phyloP scores from a whole-genome alignment of 2,797 vertebrate species.

The Lepus oiostolus region DNA sequence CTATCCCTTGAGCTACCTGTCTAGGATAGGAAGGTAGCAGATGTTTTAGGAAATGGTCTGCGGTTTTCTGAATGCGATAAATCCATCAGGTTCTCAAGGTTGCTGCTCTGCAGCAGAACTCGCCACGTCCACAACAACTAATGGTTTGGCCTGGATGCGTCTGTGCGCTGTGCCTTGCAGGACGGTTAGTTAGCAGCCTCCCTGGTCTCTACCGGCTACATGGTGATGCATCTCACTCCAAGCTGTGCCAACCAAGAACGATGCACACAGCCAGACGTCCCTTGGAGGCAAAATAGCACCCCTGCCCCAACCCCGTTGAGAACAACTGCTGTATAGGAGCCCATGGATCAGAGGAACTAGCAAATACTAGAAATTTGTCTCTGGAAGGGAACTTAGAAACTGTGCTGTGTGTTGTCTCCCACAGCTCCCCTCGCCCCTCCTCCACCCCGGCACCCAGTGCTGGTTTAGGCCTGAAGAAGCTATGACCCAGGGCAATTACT shows the following conservation, averaged over 20 bases:
- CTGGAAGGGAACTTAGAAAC: not conserved
- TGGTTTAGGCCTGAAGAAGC: not conserved
- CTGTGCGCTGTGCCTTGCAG: not conserved
- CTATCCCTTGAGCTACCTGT: not conserved
- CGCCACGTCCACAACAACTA: fast-evolving
- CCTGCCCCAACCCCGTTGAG: not conserved
- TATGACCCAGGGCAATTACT: not conserved
- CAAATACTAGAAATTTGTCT: not conserved
- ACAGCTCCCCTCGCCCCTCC: fast-evolving
- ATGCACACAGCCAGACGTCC: not conserved
- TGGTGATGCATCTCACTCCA: fast-evolving
- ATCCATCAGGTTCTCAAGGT: not conserved
- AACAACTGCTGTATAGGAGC: not conserved
- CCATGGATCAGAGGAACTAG: not conserved
- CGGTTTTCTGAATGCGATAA: not conserved
- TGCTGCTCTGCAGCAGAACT: not conserved
- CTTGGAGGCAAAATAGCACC: not conserved
- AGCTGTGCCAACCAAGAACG: not conserved
- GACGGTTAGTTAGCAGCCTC: not conserved
- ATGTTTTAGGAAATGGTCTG: not conserved
- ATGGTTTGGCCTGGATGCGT: not conserved
- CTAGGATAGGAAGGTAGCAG: not conserved
- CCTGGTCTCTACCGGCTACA: not conserved
- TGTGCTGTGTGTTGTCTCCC: not conserved
- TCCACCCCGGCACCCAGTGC: not conserved